Evolutionary conservation across 2,797 vertebrate genomes (phyloP).

Genomic region (Simalia tracyae): DNA sequence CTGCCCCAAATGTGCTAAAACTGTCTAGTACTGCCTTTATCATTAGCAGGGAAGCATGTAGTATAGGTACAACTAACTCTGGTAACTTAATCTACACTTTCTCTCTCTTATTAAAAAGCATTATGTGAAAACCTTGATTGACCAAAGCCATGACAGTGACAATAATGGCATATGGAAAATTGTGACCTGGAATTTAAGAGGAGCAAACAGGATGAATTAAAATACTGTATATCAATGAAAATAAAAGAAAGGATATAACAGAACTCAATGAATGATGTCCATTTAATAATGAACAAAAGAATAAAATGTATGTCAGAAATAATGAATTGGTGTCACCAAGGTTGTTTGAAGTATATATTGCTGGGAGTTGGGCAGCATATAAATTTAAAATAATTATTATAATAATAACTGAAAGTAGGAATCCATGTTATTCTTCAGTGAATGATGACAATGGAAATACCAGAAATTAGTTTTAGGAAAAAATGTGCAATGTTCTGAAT

Average conservation of each 20-base stretch:
- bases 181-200: background rate
- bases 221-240: background rate
- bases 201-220: background rate
- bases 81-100: background rate
- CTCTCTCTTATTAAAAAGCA: background rate
- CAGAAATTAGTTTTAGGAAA: background rate
- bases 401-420: background rate
- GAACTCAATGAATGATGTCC: background rate
- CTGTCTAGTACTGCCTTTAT: background rate
- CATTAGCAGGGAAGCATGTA: background rate
- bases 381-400: too few relatives aligned
- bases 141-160: background rate
- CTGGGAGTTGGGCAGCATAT: background rate
- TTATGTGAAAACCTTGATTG: background rate
- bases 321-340: background rate
- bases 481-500: background rate
- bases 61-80: background rate
- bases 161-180: background rate
- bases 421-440: too few relatives aligned
- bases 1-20: background rate
- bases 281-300: background rate
- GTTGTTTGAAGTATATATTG: background rate
- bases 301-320: background rate
- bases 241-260: background rate
- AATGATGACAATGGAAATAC: background rate